Base-by-base conservation (phyloP, 2,888 invertebrate genomes). In the Eupithecia subumbrata region DNA sequence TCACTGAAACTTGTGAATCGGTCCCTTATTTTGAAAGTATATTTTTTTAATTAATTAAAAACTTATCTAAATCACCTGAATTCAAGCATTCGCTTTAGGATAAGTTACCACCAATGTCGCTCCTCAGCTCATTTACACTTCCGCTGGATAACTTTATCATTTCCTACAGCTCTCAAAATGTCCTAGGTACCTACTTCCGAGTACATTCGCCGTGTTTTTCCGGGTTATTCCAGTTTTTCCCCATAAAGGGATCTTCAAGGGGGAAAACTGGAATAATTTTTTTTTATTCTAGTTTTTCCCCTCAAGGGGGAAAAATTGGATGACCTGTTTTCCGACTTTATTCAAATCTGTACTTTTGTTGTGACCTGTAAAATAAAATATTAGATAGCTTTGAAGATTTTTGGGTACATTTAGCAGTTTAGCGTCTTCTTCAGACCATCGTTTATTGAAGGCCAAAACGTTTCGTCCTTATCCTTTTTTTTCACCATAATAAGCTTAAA, bases 41-140 rank as follows among this genome's bases (percentile, higher is more conserved):
- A 2, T 2, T 30, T 30, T 37, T 37, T 37, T 37, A 37, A 4
- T 37, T 37, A 37, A 37, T 7, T 37, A 7, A 37, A 37, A 37
- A 37, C 37, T 37, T 37, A 52, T 37, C 45, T 73, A 64, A 48
- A 64, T 64, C 25, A 68, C 40, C 68, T 60, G 73, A 60, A 69
- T 60, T 56, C 30, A 43, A 45, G 69, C 60, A 73, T 73, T 30
- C 45, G 40, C n/a, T 30, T 56, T 43, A 43, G 43, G 56, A 40
- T 60, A 43, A 52, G 30, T 43, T 69, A 73, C 60, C 60, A 63
- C 43, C 63, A n/a, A 40, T 60, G 22, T 8, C 30, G 40, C 11
- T 52, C 7, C 52, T 16, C 67, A 72, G 72, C 72, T 67, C 4
- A 72, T 16, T 34, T 14, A 5, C 30, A 40, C 40, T 45, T 11